phyloP scores from a whole-genome alignment of 2,797 vertebrate species.

The Dromococcyx pavoninus region DNA sequence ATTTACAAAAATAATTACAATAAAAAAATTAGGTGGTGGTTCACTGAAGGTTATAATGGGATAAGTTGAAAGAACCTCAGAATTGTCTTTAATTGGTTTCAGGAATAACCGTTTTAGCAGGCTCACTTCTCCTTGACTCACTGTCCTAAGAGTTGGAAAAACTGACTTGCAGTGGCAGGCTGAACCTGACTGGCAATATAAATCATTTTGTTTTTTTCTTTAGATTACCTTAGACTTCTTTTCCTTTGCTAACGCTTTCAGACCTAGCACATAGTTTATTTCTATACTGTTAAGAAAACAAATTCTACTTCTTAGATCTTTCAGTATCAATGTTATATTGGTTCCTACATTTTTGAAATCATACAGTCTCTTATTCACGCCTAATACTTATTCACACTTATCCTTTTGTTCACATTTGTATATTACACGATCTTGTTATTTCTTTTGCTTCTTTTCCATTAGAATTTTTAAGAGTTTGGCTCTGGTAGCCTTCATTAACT shows the following conservation, averaged over 20 bases:
- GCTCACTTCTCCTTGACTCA: neutral
- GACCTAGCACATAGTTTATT: neutral
- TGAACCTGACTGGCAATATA: neutral
- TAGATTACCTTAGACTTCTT: neutral
- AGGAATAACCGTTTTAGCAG: constrained; percentile 17
- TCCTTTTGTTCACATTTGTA: neutral
- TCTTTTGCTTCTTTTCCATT: neutral
- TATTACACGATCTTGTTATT: neutral
- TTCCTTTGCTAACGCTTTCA: neutral
- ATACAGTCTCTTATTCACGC: neutral
- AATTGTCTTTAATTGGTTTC: constrained; percentile 46
- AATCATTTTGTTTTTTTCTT: neutral
- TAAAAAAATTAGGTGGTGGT: constrained; percentile 59
- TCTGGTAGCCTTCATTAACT: neutral
- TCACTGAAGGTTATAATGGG: constrained; percentile 39
- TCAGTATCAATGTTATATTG: neutral
- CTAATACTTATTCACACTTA: too few relatives aligned
- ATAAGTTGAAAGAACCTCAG: constrained; percentile 56
- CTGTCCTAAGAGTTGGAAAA: neutral
- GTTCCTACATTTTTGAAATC: neutral
- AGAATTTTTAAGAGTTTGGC: neutral
- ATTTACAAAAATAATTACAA: constrained; percentile 64
- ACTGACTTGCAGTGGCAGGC: neutral
- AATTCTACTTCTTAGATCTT: neutral
- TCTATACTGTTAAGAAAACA: neutral